These are phyloP conservation scores for Asarcornis scutulata DNA, from an alignment of 2,113 vertebrate species.

Conservation along the genomic window DNA sequence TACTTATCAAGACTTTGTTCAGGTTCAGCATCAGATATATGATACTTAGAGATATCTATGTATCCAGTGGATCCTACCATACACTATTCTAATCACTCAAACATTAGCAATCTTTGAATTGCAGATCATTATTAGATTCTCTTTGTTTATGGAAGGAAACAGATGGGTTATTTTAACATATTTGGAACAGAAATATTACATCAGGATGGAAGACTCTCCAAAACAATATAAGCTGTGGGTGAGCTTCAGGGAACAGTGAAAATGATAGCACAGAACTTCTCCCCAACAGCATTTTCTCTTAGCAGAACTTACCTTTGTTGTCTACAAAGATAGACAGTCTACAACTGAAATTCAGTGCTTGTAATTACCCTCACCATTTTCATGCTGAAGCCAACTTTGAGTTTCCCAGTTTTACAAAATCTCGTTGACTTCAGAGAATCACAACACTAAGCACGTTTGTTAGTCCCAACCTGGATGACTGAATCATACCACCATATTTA, in stretches of 20 bases:
- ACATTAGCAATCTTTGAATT: neutral
- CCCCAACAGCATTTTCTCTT: neutral
- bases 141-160: neutral
- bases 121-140: neutral
- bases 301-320: neutral
- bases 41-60: neutral
- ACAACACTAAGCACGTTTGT: neutral
- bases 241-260: neutral
- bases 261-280: neutral
- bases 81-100: neutral
- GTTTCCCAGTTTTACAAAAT: neutral
- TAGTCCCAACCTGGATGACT: neutral
- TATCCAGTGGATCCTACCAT: neutral
- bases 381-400: neutral
- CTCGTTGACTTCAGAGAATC: neutral
- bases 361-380: neutral
- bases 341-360: neutral
- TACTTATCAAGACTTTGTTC: neutral
- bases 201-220: neutral
- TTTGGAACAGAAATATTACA: neutral
- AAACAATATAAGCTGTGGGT: neutral
- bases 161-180: neutral
- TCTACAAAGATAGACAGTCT: too few relatives aligned
- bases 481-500: neutral
- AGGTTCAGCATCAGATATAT: neutral